Base-by-base conservation (phyloP, 2,888 invertebrate species). In the Drosophila greeni region DNA sequence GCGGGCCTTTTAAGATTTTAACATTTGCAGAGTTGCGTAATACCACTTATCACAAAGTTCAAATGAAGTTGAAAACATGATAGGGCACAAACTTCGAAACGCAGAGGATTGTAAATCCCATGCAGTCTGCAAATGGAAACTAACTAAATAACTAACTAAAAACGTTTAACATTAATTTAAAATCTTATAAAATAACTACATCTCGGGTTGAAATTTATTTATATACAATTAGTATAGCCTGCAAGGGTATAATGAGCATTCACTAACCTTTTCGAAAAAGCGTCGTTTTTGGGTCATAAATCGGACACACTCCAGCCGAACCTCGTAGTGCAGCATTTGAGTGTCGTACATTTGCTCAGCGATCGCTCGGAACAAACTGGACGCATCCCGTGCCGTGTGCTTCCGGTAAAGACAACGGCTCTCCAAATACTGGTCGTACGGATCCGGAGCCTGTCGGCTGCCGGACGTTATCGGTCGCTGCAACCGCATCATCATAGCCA, bases 311-410 rank as follows among this genome's bases (percentile, higher is more conserved):
- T 93, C 92, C 77, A 91, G 90, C 57, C 96, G 92, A 53, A 96
- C 93, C 84, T 91, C 91, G 78, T 92, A 91, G 87, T 95, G 95
- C 87, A 93, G 92, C 72, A 92, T 89, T 89, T 97, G 92, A 24
- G 91, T 91, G 57, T 91, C 91, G 81, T 90, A 92, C 76, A 89
- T 92, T 89, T 96, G 96, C 89, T 97, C 97, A 36, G 97, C 94
- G 53, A 96, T 93, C 12, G 95, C 95, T 78, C 97, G 92, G 89
- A 97, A 97, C 48, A 97, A 90, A 86, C 95, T 96, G 66, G 95
- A 95, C 53, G 95, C 94, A 90, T 97, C 97, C 84, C 94, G 93
- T 55, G 97, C 95, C 18, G 94, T 94, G 84, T 95, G 94, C 90
- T 97, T 97, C 77, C 97, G 91, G 87, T 94, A 96, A 85, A 93